Base-by-base conservation (phyloP, 2,888 invertebrate species). In the Halocaridina rubra region DNA sequence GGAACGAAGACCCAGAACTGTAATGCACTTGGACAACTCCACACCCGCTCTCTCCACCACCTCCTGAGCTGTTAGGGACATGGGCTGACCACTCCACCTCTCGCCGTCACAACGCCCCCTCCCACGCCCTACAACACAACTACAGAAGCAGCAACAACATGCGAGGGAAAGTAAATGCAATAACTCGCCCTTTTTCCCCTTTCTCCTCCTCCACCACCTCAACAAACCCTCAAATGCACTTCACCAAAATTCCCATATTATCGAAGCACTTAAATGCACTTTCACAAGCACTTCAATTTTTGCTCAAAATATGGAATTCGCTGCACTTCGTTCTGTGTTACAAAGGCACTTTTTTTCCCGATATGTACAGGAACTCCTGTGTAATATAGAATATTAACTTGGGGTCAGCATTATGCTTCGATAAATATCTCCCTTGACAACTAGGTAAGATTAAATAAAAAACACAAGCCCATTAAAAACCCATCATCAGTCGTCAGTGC, bases 11-110 rank as follows among this genome's bases (percentile, higher is more conserved):
- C 87, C 79, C 53, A 87, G 84, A 53, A 87, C 86, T 80, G 87
- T 96, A 92, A 97, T 96, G 90, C 96, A 94, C 90, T 96, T 96
- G 89, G 96, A 95, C 89, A 97, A 93, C 92, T 97, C 96, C 89
- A 96, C 96, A 89, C 96, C 96, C 90, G 96, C 96, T 90, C 96
- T 94, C 93, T 97, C 96, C 91, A 97, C 96, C 90, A 96, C 96
- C 90, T 96, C 96, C 92, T 96, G 96, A 90, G 88, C 86, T 71
- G 82, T 80, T 19, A 87, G 84, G 75, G 87, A 88, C 81, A 88
- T 87, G 82, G 76, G 76, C 79, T 33, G 79, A 39, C 33, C 39
- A 19, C 76, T 39, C 16, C 22, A n/a, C 81, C 59, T 64, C 81
- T 64, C 13, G 61, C 27, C 32, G 29, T 33, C 13, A n/a, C n/a